Base-by-base conservation (phyloP, 2,888 invertebrate genomes). In the Leistus spinibarbis region DNA sequence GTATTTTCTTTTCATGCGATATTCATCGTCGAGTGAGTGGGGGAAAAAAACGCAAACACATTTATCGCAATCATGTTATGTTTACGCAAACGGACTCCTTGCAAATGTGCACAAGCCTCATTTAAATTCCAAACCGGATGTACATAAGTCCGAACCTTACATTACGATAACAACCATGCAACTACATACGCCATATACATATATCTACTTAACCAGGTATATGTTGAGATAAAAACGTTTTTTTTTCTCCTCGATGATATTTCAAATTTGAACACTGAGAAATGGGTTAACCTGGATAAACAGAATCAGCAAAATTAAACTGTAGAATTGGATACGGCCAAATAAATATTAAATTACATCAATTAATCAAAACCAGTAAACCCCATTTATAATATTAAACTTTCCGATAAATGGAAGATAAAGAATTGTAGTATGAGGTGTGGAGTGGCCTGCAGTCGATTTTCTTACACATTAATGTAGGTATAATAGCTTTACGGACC, bases 31-130 rank as follows among this genome's bases (percentile, higher is more conserved):
- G 69, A 16, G 57, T 7, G 22, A 17, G n/a, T n/a, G 24, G 4
- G 17, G 53, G 19, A 27, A 63, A 74, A 74, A 74, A 74, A 68
- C 67, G 73, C 74, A 74, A 67, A 74, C 74, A 67, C 68, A 74
- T 74, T 74, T 74, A 74, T 74, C 74, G 74, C 63, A 74, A 74
- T 74, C 67, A 74, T 62, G 60, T 68, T 67, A 74, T 68, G 74
- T 68, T 74, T 74, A 68, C 74, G 67, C 67, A 74, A 72, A 68
- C 74, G 68, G 74, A 22, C 20, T 62, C 16, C 68, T 20, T 20
- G 17, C 23, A 63, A 19, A 23, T 22, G 63, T n/a, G 19, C 13
- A 27, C 54, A 63, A 13, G 9, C 22, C 70, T 70, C 63, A 70
- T 70, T 70, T 70, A 70, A 62, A 70, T 70, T 70, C 63, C 53